Evolutionary conservation across 1,140 invertebrate genomes (phyloP).

Genomic region (Calephelis nemesis): DNA sequence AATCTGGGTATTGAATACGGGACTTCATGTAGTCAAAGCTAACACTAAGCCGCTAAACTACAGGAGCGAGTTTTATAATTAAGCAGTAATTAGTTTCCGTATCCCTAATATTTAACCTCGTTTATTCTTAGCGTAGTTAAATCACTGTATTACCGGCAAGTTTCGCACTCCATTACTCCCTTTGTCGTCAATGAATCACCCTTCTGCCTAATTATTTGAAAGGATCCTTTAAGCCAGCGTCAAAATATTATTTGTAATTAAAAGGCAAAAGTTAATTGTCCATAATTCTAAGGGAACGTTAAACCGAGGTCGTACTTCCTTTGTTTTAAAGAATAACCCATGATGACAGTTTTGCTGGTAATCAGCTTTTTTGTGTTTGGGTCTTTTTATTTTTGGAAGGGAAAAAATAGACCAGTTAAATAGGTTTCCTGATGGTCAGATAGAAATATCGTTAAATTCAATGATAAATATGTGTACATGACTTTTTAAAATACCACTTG

Average conservation of each 20-base stretch:
- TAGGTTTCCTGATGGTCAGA: no score
- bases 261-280: conserved; percentile 59
- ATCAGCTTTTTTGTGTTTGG: no score
- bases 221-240: conserved; percentile 45
- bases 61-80: neutral
- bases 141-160: conserved; percentile 24
- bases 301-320: neutral
- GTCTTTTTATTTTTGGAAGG: no score
- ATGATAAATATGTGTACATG: no score
- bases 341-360: no score
- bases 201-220: conserved; percentile 61
- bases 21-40: no score
- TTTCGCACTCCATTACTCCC: conserved; percentile 62
- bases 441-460: no score
- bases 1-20: no score
- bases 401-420: no score
- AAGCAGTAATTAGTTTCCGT: neutral
- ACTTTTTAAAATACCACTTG: no score
- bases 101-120: conserved; percentile 5
- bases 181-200: conserved; percentile 54
- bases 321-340: neutral
- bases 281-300: conserved; percentile 28
- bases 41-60: no score
- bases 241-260: conserved; percentile 64
- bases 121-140: conserved; percentile 1